Base-by-base conservation (phyloP, 2,888 invertebrate genomes). In the Smittia aterrima region DNA sequence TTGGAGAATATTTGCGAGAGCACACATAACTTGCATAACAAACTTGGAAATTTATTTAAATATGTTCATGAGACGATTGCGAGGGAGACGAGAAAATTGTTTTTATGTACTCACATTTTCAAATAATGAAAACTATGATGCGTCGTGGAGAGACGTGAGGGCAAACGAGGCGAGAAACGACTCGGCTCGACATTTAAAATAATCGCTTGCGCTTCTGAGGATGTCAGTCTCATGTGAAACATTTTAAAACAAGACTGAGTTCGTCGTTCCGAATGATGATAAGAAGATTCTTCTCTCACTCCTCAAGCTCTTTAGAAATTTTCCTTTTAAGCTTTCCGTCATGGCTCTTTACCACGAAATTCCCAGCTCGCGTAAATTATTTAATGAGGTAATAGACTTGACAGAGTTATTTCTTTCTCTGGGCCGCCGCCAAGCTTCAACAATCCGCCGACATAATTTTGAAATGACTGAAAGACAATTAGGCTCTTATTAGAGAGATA, bases 381-480 rank as follows among this genome's bases (percentile, higher is more conserved):
- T 58, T 22, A 58, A 58, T 22, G 58, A 58, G 58, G 22, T 58
- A 58, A 58, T 58, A 58, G 58, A 58, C 20, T 58, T 58, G 7
- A 9, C 58, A 18, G 58, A 58, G n/a, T 18, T 22, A 58, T 58
- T 58, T 38, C 38, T 38, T 22, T 58, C 58, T 47, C 32, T 47
- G 47, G 2, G n/a, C 11, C 47, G 32, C 32, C 32, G 32, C 32
- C 32, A 11, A 22, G 22, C 22, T 58, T 22, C 58, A 22, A 3
- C 58, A 18, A 58, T 58, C 22, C 18, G 22, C 58, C n/a, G 58
- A 22, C 58, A 47, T 47, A 47, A 47, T 47, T 47, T 58, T 58
- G 58, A 58, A 47, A 58, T 22, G 2, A 13, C 11, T 64, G 25
- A n/a, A 16, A 64, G 64, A 64, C 64, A 64, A 64, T 64, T 64